Evolutionary conservation across 30 jellyfish, hydroid and myxozoan genomes (phyloP).

Genomic region (Pelagia noctiluca): DNA sequence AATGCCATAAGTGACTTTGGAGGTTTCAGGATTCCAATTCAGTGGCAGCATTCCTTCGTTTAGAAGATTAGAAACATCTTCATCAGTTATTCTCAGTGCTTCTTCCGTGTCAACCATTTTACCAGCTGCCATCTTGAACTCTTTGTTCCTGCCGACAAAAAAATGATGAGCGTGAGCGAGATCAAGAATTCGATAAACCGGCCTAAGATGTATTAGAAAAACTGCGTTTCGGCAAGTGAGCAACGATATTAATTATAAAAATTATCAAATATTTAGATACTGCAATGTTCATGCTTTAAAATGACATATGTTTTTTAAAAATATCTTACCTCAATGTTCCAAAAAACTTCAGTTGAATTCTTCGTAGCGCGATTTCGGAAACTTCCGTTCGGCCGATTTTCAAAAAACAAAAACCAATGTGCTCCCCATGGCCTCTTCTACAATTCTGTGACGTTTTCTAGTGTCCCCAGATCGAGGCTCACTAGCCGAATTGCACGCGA

Average conservation of each 20-base stretch:
- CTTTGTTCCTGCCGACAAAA: conserved; percentile 14
- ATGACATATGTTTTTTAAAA: background rate
- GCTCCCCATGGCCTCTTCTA: too few relatives aligned
- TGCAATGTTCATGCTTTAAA: too few relatives aligned
- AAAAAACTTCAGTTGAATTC: conserved; percentile 7
- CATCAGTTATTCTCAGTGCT: background rate
- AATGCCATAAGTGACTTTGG: conserved; percentile 1
- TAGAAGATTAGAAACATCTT: background rate
- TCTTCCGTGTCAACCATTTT: conserved; percentile 7
- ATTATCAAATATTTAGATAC: too few relatives aligned
- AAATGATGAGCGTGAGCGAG: background rate
- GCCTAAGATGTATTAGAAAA: too few relatives aligned
- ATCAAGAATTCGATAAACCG: too few relatives aligned
- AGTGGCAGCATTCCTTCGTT: conserved; percentile 3
- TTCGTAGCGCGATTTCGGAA: background rate
- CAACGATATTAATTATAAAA: too few relatives aligned
- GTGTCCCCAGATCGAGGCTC: too few relatives aligned
- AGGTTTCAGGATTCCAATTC: conserved; percentile 13
- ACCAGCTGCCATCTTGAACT: conserved; percentile 1
- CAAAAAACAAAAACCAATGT: too few relatives aligned
- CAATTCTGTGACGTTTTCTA: too few relatives aligned
- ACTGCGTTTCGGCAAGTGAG: too few relatives aligned
- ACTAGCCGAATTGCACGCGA: too few relatives aligned
- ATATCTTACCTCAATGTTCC: conserved; percentile 10
- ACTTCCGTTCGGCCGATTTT: background rate